Conservation (phyloP, 2,888 invertebrate genomes). For the Heliconius erato region DNA sequence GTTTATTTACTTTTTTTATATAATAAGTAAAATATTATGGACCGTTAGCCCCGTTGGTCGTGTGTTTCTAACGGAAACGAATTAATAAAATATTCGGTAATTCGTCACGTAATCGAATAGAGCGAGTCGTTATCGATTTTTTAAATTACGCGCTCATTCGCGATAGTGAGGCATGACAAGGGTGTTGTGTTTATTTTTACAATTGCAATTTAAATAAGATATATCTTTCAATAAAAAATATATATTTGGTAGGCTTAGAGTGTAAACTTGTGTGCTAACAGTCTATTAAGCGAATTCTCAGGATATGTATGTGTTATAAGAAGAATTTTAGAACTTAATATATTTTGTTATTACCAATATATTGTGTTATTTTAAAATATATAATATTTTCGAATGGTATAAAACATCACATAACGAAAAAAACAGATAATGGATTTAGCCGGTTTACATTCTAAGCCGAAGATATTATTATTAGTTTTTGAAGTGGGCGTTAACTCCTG, state of each 20-base stretch:
- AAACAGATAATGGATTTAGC: too few species aligned
- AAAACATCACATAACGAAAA: too few species aligned
- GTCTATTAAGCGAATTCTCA: too few species aligned
- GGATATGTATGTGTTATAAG: too few species aligned
- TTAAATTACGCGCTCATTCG: not conserved
- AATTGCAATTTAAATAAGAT: not conserved
- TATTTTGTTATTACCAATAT: too few species aligned
- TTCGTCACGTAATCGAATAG: not conserved
- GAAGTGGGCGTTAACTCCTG: not conserved
- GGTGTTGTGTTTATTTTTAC: not conserved
- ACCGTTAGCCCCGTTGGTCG: not conserved
- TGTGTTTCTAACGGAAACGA: not conserved
- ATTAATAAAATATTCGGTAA: not conserved
- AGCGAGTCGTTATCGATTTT: conserved; percentile 10
- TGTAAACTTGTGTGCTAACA: too few species aligned
- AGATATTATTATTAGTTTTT: not conserved
- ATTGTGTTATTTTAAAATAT: too few species aligned
- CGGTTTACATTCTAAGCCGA: too few species aligned
- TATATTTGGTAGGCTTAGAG: too few species aligned
- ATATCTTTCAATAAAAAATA: not conserved
- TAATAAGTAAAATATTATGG: not conserved
- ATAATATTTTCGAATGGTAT: too few species aligned
- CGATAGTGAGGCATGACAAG: not conserved
- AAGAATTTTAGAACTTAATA: too few species aligned
- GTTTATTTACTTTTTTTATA: conserved; percentile 20